Evolutionary conservation across 1,140 invertebrate genomes (phyloP).

Genomic region (Manduca sexta): DNA sequence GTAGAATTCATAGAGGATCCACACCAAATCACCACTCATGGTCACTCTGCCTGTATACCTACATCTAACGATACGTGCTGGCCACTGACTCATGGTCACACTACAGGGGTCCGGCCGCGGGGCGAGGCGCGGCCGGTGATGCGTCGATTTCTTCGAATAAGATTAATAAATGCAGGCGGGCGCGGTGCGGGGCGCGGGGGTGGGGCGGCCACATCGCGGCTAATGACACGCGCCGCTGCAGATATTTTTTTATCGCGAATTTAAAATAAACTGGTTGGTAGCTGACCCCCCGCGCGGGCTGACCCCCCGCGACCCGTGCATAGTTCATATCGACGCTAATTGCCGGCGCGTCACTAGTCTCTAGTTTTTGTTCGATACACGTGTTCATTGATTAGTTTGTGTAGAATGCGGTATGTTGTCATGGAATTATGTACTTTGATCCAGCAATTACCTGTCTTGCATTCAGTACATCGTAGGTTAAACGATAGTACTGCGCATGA

Average conservation of each 20-base stretch:
- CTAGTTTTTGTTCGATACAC: not conserved
- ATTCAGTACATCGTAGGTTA: too few relatives aligned
- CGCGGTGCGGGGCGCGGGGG: conserved; percentile 14
- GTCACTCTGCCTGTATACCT: too few relatives aligned
- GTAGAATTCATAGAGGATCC: too few relatives aligned
- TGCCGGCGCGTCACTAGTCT: not conserved
- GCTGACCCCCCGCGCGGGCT: not conserved
- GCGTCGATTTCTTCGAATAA: conserved; percentile 68
- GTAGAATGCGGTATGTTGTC: too few relatives aligned
- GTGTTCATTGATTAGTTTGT: not conserved
- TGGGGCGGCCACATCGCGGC: conserved; percentile 40
- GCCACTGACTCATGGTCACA: not conserved
- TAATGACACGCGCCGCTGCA: conserved; percentile 67
- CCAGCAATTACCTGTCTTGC: too few relatives aligned
- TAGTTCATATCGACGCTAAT: not conserved
- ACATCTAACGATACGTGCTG: too few relatives aligned
- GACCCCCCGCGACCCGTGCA: not conserved
- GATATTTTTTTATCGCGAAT: conserved; percentile 67
- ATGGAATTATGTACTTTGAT: too few relatives aligned
- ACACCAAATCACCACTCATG: too few relatives aligned
- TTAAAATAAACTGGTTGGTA: conserved; percentile 63
- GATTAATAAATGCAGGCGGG: conserved; percentile 64
- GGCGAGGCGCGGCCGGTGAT: conserved; percentile 29
- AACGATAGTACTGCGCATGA: too few relatives aligned
- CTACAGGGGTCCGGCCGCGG: conserved; percentile 14